Conservation (phyloP, 2,113 vertebrate species). For the Upupa epops region DNA sequence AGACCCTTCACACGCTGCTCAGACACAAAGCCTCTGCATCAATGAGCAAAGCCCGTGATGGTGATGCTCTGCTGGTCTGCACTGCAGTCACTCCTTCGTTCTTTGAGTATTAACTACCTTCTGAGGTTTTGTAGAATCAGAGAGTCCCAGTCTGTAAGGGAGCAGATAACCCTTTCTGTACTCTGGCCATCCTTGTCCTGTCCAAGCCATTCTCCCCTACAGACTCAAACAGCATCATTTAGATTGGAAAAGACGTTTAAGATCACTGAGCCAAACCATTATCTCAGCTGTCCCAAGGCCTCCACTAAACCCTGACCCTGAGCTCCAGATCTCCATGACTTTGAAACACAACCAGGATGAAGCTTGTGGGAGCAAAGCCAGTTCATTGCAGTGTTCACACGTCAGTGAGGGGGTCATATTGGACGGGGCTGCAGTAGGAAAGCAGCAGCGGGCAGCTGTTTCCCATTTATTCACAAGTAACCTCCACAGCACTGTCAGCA, state of each 20-base stretch:
- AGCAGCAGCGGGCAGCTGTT: slow-evolving; percentile 19
- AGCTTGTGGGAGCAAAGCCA: not conserved
- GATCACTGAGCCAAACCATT: too few species aligned
- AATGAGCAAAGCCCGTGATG: not conserved
- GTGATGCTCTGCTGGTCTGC: not conserved
- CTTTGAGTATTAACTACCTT: not conserved
- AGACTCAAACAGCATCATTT: too few species aligned
- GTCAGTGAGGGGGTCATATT: not conserved
- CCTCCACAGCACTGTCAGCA: not conserved
- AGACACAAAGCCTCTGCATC: not conserved
- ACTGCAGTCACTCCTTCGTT: not conserved
- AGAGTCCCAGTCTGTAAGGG: not conserved
- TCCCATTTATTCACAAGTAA: slow-evolving; percentile 16
- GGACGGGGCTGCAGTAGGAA: not conserved
- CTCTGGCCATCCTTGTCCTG: not conserved
- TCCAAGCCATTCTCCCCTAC: not conserved
- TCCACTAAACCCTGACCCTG: too few species aligned
- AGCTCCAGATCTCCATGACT: too few species aligned
- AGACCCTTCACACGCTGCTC: not conserved
- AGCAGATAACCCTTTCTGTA: not conserved
- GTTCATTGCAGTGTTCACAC: not conserved
- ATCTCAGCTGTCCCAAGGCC: too few species aligned
- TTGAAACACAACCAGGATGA: too few species aligned
- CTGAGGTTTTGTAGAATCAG: not conserved
- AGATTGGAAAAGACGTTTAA: too few species aligned